Percentiles rank a stretch among this genome's conserved stretches.
Evolutionary conservation across 2,797 vertebrate genomes (phyloP).

Genomic region (Rhynchonycteris naso): DNA sequence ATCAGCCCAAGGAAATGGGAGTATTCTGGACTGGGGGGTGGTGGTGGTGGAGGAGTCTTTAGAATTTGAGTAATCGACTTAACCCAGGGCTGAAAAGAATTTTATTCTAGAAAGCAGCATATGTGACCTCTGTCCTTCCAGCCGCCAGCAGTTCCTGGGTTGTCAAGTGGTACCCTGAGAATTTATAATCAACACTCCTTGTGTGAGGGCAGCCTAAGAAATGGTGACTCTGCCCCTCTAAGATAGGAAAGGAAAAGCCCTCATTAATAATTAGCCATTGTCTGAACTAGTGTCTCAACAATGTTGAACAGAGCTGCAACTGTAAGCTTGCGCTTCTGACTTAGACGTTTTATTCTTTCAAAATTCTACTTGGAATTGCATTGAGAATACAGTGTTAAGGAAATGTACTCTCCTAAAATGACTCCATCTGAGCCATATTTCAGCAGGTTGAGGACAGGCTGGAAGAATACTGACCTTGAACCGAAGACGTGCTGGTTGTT

Average conservation of each 20-base stretch:
- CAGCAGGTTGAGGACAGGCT: neutral
- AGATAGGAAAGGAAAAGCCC: neutral
- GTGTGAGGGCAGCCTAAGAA: constrained; percentile 4
- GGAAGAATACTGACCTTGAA: neutral
- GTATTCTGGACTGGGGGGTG: neutral
- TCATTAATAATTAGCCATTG: neutral
- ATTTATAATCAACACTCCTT: neutral
- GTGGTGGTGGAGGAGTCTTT: neutral
- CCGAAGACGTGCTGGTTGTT: neutral
- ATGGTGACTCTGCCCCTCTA: constrained; percentile 4
- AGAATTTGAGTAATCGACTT: constrained; percentile 67
- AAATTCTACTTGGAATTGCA: neutral
- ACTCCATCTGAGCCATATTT: neutral
- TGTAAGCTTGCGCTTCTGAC: neutral
- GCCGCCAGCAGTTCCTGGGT: neutral
- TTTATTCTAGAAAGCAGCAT: constrained; percentile 30
- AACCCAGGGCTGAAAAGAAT: constrained; percentile 29
- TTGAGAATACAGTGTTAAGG: neutral
- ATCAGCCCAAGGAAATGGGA: constrained; percentile 67
- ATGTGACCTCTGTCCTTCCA: neutral
- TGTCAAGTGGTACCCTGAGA: neutral
- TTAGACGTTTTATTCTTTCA: neutral
- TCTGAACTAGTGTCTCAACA: neutral
- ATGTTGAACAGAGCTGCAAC: neutral
- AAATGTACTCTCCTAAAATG: neutral